Percentiles rank a stretch among this genome's conserved stretches.
These are phyloP conservation scores for Acanthiza pusilla DNA, from an alignment of 2,797 vertebrate species.

Conservation along the genomic window DNA sequence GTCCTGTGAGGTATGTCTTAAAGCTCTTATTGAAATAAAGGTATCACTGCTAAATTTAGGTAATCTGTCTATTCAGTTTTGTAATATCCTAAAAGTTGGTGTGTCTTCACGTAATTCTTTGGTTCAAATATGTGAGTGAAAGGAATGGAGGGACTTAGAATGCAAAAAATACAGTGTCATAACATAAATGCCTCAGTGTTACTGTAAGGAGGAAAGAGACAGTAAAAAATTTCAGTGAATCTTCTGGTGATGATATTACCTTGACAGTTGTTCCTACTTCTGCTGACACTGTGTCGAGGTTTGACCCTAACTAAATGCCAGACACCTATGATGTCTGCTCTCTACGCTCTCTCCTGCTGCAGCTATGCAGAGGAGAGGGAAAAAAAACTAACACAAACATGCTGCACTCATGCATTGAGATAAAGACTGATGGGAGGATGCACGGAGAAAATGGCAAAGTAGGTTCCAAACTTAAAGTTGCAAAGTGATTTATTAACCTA, in stretches of 20 bases:
- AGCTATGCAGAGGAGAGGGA: too few relatives aligned
- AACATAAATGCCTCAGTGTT: neutral
- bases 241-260: neutral
- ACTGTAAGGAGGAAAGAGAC: neutral
- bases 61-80: neutral
- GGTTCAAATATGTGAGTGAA: neutral
- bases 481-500: too few relatives aligned
- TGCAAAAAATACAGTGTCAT: neutral
- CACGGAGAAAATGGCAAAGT: too few relatives aligned
- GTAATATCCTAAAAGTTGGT: neutral
- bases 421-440: too few relatives aligned
- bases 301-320: too few relatives aligned
- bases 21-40: neutral
- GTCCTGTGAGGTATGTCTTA: neutral
- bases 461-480: too few relatives aligned
- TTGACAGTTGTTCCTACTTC: neutral
- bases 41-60: neutral
- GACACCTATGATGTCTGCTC: too few relatives aligned
- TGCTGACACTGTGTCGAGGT: neutral
- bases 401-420: too few relatives aligned
- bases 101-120: neutral
- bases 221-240: neutral
- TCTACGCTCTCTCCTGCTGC: too few relatives aligned
- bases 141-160: neutral
- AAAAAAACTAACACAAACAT: too few relatives aligned